Evolutionary conservation across 2,888 invertebrate species (phyloP).

Genomic region (Rhagonycha lutea): DNA sequence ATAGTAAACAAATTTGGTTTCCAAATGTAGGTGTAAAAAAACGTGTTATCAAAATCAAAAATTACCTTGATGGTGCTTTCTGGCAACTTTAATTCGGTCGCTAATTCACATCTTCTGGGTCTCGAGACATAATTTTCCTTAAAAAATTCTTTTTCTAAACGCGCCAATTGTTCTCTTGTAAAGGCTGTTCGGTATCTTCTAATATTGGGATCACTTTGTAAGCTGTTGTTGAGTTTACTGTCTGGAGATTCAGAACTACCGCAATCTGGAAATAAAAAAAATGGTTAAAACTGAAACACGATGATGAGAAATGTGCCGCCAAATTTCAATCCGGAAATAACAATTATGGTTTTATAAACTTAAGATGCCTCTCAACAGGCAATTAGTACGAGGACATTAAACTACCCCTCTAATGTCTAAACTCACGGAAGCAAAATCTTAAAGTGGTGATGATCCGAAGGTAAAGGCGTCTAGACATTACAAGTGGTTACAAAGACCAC

Average conservation of each 20-base stretch:
- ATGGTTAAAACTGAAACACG: neutral
- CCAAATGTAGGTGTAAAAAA: neutral
- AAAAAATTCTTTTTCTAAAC: constrained; percentile 94
- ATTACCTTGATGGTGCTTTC: constrained; percentile 97
- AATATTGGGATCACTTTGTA: constrained; percentile 65
- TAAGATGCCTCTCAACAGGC: constrained; percentile 45
- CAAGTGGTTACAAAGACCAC: constrained; percentile 30
- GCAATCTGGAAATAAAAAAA: constrained; percentile 50
- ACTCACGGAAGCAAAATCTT: constrained; percentile 30
- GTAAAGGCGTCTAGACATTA: constrained; percentile 25
- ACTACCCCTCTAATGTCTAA: constrained; percentile 52
- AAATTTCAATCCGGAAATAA: neutral
- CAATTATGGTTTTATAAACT: constrained; percentile 29
- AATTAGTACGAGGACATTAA: constrained; percentile 22
- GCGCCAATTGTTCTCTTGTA: constrained; percentile 88
- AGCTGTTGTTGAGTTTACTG: constrained; percentile 33
- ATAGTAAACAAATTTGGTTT: neutral
- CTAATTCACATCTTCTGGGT: constrained; percentile 92
- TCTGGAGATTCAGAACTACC: constrained; percentile 53
- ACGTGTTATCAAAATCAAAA: neutral
- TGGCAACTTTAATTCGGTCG: constrained; percentile 88
- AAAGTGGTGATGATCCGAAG: constrained; percentile 42
- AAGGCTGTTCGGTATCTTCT: constrained; percentile 96
- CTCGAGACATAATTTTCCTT: constrained; percentile 97
- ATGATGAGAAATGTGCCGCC: neutral